Conservation (phyloP, 2,888 invertebrate species). For the Cryptocephalus primarius region DNA sequence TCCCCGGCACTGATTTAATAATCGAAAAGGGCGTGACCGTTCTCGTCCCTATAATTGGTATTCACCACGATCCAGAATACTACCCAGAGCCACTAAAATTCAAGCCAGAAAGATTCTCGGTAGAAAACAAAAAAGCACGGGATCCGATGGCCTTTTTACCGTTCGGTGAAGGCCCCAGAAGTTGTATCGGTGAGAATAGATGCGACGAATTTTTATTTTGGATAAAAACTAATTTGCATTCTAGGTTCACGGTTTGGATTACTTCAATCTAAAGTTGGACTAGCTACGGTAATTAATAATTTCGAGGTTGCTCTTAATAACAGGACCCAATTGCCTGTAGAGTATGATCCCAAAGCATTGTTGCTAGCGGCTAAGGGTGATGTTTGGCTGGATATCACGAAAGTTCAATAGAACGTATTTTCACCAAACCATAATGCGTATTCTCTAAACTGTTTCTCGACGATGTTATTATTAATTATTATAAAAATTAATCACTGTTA, state of each 20-base stretch:
- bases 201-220: no score
- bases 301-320: constrained; percentile 16
- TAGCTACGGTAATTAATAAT: constrained; percentile 17
- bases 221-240: constrained; percentile 1
- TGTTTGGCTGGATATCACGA: constrained; percentile 14
- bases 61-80: constrained; percentile 9
- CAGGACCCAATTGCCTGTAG: constrained; percentile 18
- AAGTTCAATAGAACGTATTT: background rate
- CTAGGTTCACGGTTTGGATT: constrained; percentile 23
- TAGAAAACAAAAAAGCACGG: constrained; percentile 4
- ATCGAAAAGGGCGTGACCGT: constrained; percentile 8
- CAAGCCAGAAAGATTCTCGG: constrained; percentile 12
- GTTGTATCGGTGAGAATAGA: constrained; percentile 7
- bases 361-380: constrained; percentile 11
- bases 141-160: constrained; percentile 7
- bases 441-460: no score
- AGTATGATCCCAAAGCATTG: constrained; percentile 9
- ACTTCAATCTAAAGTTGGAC: constrained; percentile 22
- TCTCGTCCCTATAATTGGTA: constrained; percentile 6
- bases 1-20: constrained; percentile 9
- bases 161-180: constrained; percentile 12
- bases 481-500: no score
- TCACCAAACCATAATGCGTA: no score
- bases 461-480: no score
- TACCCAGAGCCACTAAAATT: constrained; percentile 11